Percentiles rank a stretch among this genome's conserved stretches.
Conservation (phyloP, 2,797 vertebrate genomes). For the Parauchenoglanis punctatus region DNA sequence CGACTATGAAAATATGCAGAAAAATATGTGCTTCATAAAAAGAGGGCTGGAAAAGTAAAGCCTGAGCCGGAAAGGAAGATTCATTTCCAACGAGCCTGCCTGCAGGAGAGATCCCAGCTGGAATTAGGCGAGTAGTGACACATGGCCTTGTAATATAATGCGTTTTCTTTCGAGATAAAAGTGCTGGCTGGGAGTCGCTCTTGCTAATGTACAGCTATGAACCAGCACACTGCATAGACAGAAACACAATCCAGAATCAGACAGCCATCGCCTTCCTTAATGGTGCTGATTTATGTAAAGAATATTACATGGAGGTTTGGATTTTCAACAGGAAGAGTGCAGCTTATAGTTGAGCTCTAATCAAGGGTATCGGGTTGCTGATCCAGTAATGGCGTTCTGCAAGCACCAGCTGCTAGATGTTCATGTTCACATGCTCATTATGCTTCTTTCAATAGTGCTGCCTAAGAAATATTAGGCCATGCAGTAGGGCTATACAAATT, state of each 20-base stretch:
- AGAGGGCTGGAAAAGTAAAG: not conserved
- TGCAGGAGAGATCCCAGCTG: not conserved
- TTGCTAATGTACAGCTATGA: slow-evolving; percentile 23
- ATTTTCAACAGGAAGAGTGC: not conserved
- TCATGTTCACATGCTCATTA: not conserved
- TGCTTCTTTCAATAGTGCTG: not conserved
- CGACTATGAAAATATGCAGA: not conserved
- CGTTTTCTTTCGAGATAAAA: slow-evolving; percentile 38
- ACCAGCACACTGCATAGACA: slow-evolving; percentile 26
- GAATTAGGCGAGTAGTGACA: not conserved
- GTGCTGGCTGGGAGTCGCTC: slow-evolving; percentile 6
- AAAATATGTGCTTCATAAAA: not conserved
- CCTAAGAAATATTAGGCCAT: not conserved
- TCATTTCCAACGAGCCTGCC: not conserved
- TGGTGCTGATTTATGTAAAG: not conserved
- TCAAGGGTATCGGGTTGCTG: not conserved
- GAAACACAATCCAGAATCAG: slow-evolving; percentile 40
- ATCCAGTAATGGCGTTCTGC: not conserved
- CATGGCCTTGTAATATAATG: slow-evolving; percentile 21
- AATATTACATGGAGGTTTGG: not conserved
- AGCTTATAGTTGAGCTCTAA: not conserved
- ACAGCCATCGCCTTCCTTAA: not conserved
- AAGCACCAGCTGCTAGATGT: not conserved
- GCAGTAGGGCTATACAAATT: not conserved
- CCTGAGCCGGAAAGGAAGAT: not conserved